Base-by-base conservation (phyloP, 2,797 vertebrate species). In the Cyprinodon diabolis region DNA sequence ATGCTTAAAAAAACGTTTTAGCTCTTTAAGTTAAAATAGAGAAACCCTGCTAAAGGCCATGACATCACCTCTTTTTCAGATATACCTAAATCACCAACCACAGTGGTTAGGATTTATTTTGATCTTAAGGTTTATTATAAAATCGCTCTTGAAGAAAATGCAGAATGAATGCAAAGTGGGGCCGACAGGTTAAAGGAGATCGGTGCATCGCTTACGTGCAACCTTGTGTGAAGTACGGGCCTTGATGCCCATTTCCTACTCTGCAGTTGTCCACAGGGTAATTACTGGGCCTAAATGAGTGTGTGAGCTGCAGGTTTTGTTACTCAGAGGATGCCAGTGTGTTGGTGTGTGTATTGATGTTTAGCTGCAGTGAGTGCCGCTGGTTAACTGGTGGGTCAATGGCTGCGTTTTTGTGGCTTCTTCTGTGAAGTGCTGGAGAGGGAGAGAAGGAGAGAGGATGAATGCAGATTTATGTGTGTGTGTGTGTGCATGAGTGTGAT, bases 221-320 rank as follows among this genome's bases (percentile, higher is more conserved):
- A 82, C 66, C 78, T 62, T 21, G 71, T 47, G 70, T 62, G 68
- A 49, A 71, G 45, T 54, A 47, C 60, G 71, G 43, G 88, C 79
- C 86, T 84, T 71, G 77, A 81, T 84, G 84, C 84, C 6, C 73
- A 86, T 88, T 86, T 83, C 87, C 88, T 86, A 87, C 83, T 76
- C 35, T 14, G 83, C 79, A 84, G 82, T 77, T 74, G 48, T 2
- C 68, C 4, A 37, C 45, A n/a, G 30, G 77, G 72, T 52, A 30
- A 82, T 73, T 74, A 71, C 75, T 84, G 80, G 71, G 71, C 52
- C 62, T 65, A 47, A 47, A 65, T 8, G 40, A 65, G 19, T 60
- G 62, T 40, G 30, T 65, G 37, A 13, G 12, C 23, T 12, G 12
- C 10, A 43, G 6, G 21, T 45, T 63, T 45, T n/a, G 21, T 45